Percentiles rank a stretch among this genome's conserved stretches.
phyloP scores from a whole-genome alignment of 1,140 invertebrate species.

The Drosophila teissieri region DNA sequence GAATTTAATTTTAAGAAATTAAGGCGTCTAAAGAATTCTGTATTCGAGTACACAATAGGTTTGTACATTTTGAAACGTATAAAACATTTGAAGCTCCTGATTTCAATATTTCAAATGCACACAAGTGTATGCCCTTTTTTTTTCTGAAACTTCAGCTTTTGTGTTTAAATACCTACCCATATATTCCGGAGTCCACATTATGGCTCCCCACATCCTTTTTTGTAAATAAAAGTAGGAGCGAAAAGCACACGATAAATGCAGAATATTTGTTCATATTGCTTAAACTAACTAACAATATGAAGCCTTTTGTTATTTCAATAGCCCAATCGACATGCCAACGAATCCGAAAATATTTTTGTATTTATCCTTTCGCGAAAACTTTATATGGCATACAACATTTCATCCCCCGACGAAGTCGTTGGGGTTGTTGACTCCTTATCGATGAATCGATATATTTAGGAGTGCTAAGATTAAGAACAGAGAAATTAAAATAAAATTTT shows the following conservation, averaged over 20 bases:
- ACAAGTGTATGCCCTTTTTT: too few relatives aligned
- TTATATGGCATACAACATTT: slow-evolving; percentile 24
- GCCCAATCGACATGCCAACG: slow-evolving; percentile 26
- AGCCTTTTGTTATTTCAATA: slow-evolving; percentile 18
- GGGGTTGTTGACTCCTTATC: slow-evolving; percentile 27
- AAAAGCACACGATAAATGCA: slow-evolving; percentile 9
- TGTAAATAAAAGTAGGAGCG: slow-evolving; percentile 3
- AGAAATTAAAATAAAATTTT: background rate
- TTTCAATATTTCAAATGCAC: background rate
- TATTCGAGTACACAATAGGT: too few relatives aligned
- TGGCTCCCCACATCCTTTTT: slow-evolving; percentile 7
- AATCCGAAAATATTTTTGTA: slow-evolving; percentile 36
- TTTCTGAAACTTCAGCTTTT: background rate
- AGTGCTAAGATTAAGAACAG: background rate
- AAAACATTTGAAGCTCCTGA: background rate
- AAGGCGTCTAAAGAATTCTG: too few relatives aligned
- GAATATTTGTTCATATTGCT: slow-evolving; percentile 22
- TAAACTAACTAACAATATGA: slow-evolving; percentile 1
- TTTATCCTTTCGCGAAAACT: slow-evolving; percentile 42
- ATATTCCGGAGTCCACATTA: slow-evolving; percentile 29
- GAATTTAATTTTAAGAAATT: background rate
- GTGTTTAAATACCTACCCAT: slow-evolving; percentile 29
- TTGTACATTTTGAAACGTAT: too few relatives aligned
- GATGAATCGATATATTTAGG: slow-evolving; percentile 28
- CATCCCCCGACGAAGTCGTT: slow-evolving; percentile 18